These are phyloP conservation scores for Genyomyrus donnyi DNA, from an alignment of 2,113 vertebrate species.

Conservation along the genomic window DNA sequence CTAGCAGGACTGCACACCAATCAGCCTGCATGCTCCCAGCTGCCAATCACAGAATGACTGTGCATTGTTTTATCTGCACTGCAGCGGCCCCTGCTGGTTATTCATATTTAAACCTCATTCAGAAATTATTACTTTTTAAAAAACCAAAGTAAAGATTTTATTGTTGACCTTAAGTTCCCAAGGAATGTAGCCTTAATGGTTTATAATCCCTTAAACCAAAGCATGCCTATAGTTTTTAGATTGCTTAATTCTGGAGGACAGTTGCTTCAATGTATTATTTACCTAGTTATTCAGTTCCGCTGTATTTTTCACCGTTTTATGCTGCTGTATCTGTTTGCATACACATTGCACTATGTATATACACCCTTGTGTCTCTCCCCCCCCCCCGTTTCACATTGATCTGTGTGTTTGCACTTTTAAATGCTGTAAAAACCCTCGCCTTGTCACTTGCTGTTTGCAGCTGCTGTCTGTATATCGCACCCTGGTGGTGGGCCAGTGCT, in stretches of 20 bases:
- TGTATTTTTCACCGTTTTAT: not conserved
- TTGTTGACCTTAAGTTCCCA: not conserved
- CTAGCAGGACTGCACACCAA: not conserved
- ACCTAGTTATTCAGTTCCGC: not conserved
- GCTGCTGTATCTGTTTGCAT: not conserved
- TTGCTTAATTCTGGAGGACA: not conserved
- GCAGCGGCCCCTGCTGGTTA: constrained; percentile 10
- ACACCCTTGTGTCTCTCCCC: not conserved
- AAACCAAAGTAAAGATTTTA: not conserved
- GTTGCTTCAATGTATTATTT: not conserved
- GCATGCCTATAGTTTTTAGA: not conserved
- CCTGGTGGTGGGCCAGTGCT: not conserved
- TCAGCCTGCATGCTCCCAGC: not conserved
- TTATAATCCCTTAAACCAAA: not conserved
- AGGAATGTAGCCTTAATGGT: not conserved
- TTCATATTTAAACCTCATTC: not conserved
- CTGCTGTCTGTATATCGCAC: not conserved
- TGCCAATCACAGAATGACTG: not conserved
- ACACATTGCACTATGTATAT: not conserved
- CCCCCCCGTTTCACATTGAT: not conserved
- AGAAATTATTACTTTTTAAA: not conserved
- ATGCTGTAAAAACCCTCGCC: not conserved
- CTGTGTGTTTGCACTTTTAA: not conserved
- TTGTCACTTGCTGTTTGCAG: not conserved
- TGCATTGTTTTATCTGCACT: not conserved